phyloP scores from a whole-genome alignment of 2,113 vertebrate genomes.

The Pholis gunnellus region DNA sequence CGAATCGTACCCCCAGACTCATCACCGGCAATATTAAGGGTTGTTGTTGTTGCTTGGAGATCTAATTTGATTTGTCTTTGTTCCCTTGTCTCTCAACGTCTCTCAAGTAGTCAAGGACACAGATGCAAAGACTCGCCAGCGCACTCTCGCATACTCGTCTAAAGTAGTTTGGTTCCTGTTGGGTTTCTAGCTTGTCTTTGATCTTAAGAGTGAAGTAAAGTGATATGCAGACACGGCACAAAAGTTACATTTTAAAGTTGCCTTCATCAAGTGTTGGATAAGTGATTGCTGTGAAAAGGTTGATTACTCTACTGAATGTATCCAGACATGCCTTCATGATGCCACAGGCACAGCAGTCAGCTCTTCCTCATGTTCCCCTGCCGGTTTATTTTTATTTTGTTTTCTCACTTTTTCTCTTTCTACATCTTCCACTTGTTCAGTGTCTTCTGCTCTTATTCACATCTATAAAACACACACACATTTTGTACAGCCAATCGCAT shows the following conservation, averaged over 20 bases:
- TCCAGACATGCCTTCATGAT: background rate
- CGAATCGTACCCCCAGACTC: constrained; percentile 5
- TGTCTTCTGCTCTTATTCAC: background rate
- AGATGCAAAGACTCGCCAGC: constrained; percentile 5
- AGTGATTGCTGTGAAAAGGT: constrained; percentile 32
- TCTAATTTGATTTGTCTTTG: constrained; percentile 48
- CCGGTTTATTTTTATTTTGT: background rate
- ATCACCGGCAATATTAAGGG: constrained; percentile 26
- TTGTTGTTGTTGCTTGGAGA: constrained; percentile 18
- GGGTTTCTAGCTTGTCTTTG: background rate
- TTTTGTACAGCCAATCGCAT: background rate
- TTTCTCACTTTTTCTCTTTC: background rate
- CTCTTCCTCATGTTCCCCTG: background rate
- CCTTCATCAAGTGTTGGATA: constrained; percentile 10
- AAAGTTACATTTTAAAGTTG: background rate
- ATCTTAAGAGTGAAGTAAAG: background rate
- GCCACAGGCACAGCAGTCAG: background rate
- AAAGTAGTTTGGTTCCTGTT: background rate
- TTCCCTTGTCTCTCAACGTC: background rate
- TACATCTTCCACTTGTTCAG: background rate
- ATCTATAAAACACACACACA: background rate
- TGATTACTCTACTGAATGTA: background rate
- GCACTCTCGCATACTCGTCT: constrained; percentile 6
- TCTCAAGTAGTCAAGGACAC: constrained; percentile 42
- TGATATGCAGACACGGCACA: background rate